These are phyloP conservation scores for Cephalophus harveyi DNA, from an alignment of 2,113 vertebrate species.

Conservation along the genomic window DNA sequence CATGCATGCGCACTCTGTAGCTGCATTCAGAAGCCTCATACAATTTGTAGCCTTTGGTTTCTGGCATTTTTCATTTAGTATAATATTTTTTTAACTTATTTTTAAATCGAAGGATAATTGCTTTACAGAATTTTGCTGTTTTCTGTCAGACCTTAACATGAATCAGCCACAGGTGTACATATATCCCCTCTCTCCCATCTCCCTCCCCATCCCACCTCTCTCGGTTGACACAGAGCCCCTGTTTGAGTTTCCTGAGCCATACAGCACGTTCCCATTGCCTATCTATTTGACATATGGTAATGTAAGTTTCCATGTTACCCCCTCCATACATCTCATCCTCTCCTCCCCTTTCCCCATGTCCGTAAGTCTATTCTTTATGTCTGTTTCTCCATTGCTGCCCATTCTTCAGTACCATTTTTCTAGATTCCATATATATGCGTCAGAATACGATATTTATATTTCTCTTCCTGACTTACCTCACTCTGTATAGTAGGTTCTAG, in stretches of 20 bases:
- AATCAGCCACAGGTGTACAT: background rate
- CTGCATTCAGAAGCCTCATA: background rate
- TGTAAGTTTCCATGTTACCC: background rate
- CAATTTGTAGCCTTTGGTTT: background rate
- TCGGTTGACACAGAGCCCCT: background rate
- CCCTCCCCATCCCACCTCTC: rapidly evolving
- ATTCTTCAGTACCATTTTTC: background rate
- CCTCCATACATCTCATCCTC: background rate
- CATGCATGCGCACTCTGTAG: background rate
- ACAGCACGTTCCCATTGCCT: background rate
- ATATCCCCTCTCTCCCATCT: background rate
- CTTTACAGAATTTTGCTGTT: background rate
- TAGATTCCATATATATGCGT: background rate
- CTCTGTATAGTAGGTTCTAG: background rate
- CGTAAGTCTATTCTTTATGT: background rate
- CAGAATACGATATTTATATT: background rate
- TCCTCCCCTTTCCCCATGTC: background rate
- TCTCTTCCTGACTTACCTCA: background rate
- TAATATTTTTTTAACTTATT: background rate
- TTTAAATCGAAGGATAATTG: background rate
- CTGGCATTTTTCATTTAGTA: background rate
- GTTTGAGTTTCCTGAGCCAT: background rate
- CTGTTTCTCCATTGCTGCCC: background rate
- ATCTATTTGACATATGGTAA: background rate
- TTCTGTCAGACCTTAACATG: background rate